Percentiles rank a stretch among this genome's conserved stretches.
Evolutionary conservation across 2,888 invertebrate genomes (phyloP).

Genomic region (Torymus texanus): DNA sequence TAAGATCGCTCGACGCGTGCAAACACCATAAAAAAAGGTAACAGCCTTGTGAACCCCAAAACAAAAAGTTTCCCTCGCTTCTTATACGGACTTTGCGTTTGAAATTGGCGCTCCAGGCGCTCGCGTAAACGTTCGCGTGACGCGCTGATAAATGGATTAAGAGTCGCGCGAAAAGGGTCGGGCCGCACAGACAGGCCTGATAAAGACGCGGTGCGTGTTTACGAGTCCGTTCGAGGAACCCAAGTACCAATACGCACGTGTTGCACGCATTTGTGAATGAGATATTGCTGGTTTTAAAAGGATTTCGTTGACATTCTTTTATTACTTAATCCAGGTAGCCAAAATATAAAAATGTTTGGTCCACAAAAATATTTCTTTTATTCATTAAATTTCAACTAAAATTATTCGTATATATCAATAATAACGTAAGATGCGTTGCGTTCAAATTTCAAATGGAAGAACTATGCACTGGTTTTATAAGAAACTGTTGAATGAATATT

Average conservation of each 20-base stretch:
- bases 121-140: conserved; percentile 38
- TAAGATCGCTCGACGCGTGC: conserved; percentile 18
- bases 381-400: too few relatives aligned
- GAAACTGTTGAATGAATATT: too few relatives aligned
- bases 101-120: not conserved
- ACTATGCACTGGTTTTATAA: too few relatives aligned
- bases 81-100: not conserved
- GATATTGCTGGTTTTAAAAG: not conserved
- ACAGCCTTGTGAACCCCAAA: conserved; percentile 35
- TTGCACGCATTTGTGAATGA: not conserved
- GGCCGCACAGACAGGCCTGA: conserved; percentile 17
- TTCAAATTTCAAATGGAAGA: too few relatives aligned
- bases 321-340: too few relatives aligned
- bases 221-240: not conserved
- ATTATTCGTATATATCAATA: too few relatives aligned
- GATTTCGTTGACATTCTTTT: not conserved
- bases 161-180: conserved; percentile 19
- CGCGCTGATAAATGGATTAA: conserved; percentile 48
- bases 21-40: conserved; percentile 27
- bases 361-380: too few relatives aligned
- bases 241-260: not conserved
- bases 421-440: too few relatives aligned
- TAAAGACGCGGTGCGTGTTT: conserved; percentile 7
- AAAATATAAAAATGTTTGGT: too few relatives aligned
- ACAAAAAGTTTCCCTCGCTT: conserved; percentile 41